phyloP scores from a whole-genome alignment of 2,797 vertebrate genomes.

The Microcaecilia unicolor region DNA sequence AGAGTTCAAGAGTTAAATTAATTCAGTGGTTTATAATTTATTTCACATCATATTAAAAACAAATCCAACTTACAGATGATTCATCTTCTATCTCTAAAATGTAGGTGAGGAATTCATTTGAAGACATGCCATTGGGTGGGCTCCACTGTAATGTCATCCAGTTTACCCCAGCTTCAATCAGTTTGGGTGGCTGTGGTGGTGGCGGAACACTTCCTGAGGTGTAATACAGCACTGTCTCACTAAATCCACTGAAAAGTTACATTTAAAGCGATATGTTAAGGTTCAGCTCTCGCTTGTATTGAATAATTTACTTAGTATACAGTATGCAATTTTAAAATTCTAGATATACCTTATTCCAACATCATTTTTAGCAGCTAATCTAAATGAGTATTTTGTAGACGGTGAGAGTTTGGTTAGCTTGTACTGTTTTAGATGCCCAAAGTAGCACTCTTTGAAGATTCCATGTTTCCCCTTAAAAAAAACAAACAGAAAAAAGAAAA shows the following conservation, averaged over 20 bases:
- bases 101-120: slow-evolving; percentile 51
- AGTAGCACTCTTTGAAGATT: slow-evolving; percentile 64
- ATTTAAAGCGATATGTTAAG: not conserved
- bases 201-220: slow-evolving; percentile 52
- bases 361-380: slow-evolving; percentile 66
- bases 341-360: slow-evolving; percentile 57
- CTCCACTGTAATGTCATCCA: slow-evolving; percentile 56
- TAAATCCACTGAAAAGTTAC: slow-evolving; percentile 52
- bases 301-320: not conserved
- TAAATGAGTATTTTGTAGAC: slow-evolving; percentile 60
- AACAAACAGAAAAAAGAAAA: not conserved
- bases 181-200: slow-evolving; percentile 32
- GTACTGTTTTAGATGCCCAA: slow-evolving; percentile 61
- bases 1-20: too few species aligned
- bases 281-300: not conserved
- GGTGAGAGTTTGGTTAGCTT: slow-evolving; percentile 55
- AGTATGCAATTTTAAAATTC: fast-evolving
- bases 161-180: slow-evolving; percentile 42
- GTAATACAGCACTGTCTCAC: slow-evolving; percentile 47
- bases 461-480: slow-evolving; percentile 50
- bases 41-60: slow-evolving; percentile 3
- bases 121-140: slow-evolving; percentile 32
- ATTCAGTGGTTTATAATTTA: too few species aligned
- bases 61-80: slow-evolving; percentile 47
- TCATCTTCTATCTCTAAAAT: slow-evolving; percentile 63